A percentile compares a stretch with the other conserved stretches of the same genome.
Evolutionary conservation across 2,113 vertebrate genomes (phyloP).

Genomic region (Pedionomus torquatus): DNA sequence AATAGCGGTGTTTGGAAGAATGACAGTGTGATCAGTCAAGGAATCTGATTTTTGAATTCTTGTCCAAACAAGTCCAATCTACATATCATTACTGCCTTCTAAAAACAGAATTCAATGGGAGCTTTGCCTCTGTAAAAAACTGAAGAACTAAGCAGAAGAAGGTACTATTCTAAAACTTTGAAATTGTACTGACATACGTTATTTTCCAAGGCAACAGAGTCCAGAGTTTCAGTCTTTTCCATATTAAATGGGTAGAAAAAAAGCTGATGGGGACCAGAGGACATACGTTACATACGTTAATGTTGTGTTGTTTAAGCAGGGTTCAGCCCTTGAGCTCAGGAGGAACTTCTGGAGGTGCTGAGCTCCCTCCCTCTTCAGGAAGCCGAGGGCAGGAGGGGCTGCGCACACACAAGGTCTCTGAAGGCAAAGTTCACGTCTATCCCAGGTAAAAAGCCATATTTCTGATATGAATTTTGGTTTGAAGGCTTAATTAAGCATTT

Average conservation of each 20-base stretch:
- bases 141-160: constrained; percentile 27
- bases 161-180: constrained; percentile 37
- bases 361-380: neutral
- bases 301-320: neutral
- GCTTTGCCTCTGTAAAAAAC: constrained; percentile 21
- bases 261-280: neutral
- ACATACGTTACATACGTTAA: neutral
- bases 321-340: neutral
- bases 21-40: constrained; percentile 55
- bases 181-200: neutral
- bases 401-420: neutral
- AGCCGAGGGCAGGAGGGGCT: neutral
- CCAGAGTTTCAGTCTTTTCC: neutral
- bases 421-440: neutral
- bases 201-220: neutral
- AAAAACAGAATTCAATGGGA: constrained; percentile 63
- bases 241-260: neutral
- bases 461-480: neutral
- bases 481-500: neutral
- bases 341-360: neutral
- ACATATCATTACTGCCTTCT: constrained; percentile 54
- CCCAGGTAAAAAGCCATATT: neutral
- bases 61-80: constrained; percentile 68
- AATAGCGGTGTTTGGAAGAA: neutral
- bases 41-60: constrained; percentile 62